phyloP scores from a whole-genome alignment of 2,113 vertebrate genomes.

The Fregata magnificens region DNA sequence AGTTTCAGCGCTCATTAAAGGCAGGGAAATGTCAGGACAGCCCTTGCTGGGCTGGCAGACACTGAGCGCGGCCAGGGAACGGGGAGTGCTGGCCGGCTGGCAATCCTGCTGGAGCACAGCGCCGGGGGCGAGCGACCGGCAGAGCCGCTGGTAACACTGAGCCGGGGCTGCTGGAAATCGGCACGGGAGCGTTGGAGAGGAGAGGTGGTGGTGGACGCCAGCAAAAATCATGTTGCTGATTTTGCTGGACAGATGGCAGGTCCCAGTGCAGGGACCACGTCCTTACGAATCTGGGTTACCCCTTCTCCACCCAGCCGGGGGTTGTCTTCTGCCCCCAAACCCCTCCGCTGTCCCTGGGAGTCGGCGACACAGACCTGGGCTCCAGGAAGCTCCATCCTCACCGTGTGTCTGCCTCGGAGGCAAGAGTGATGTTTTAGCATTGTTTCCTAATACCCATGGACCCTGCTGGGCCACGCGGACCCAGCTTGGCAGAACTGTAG shows the following conservation, averaged over 20 bases:
- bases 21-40: neutral
- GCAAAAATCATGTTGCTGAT: accelerated
- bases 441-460: accelerated
- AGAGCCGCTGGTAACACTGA: accelerated
- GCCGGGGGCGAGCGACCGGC: accelerated
- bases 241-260: accelerated
- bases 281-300: no score
- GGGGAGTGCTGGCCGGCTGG: neutral
- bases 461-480: neutral
- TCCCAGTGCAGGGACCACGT: accelerated
- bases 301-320: neutral
- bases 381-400: neutral
- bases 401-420: accelerated
- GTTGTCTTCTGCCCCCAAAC: neutral
- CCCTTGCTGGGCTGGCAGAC: neutral
- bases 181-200: accelerated
- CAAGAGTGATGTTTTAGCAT: neutral
- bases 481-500: neutral
- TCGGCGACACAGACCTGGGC: accelerated
- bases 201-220: accelerated
- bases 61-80: neutral
- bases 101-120: neutral
- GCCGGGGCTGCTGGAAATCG: neutral
- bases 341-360: no score
- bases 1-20: neutral